Conservation (phyloP, 1,140 invertebrate genomes). For the Drosophila sturtevanti region DNA sequence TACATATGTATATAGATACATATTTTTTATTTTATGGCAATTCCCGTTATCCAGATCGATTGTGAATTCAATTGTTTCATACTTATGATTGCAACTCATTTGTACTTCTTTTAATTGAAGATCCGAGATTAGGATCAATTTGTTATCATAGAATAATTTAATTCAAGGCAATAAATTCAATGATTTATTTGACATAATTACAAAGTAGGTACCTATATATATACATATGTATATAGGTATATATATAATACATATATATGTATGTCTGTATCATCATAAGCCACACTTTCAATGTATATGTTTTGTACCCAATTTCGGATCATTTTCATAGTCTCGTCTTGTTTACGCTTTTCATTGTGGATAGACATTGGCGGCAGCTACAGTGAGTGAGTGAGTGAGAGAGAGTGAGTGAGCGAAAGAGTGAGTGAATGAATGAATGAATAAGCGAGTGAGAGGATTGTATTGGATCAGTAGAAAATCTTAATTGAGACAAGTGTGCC, state of each 20-base stretch:
- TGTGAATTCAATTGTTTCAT: too few species aligned
- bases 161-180: too few species aligned
- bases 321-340: constrained; percentile 31
- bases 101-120: neutral
- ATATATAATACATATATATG: neutral
- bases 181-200: too few species aligned
- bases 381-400: constrained; percentile 23
- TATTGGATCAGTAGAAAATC: constrained; percentile 73
- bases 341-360: constrained; percentile 10
- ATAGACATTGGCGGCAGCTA: neutral
- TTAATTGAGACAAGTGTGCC: constrained; percentile 76
- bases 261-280: constrained; percentile 12
- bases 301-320: constrained; percentile 46
- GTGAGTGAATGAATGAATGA: too few species aligned
- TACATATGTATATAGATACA: too few species aligned
- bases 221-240: neutral
- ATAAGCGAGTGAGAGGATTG: constrained; percentile 40
- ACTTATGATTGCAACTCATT: too few species aligned
- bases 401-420: constrained; percentile 19
- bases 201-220: neutral
- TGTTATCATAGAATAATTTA: too few species aligned
- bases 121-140: neutral
- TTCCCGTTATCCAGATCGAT: too few species aligned
- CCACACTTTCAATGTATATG: neutral
- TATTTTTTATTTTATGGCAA: too few species aligned